phyloP scores from a whole-genome alignment of 1,140 invertebrate species.

The Arctopsyche grandis region DNA sequence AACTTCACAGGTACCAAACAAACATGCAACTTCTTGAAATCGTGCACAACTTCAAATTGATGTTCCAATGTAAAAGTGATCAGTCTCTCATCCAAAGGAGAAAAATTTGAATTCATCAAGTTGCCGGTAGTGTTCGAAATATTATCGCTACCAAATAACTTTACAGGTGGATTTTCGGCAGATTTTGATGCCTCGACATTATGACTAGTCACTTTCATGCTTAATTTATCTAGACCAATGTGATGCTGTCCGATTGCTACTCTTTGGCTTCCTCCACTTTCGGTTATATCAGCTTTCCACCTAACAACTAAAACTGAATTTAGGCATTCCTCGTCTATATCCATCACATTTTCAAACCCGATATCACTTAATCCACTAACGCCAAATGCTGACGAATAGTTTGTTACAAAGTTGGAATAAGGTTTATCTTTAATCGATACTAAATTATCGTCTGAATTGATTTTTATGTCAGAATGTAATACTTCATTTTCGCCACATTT shows the following conservation, averaged over 20 bases:
- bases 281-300: conserved; percentile 65
- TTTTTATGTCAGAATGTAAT: conserved; percentile 59
- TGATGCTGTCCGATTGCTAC: conserved; percentile 66
- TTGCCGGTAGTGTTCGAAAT: not conserved
- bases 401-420: conserved; percentile 62
- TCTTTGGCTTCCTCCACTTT: conserved; percentile 59
- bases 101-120: not conserved
- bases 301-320: conserved; percentile 66
- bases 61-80: conserved; percentile 67
- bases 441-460: conserved; percentile 49
- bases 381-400: conserved; percentile 57
- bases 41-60: conserved; percentile 63
- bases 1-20: conserved; percentile 68
- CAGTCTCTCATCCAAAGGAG: conserved; percentile 59
- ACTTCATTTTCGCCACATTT: conserved; percentile 57
- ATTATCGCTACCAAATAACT: conserved; percentile 41
- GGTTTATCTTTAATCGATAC: conserved; percentile 57
- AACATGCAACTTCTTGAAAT: conserved; percentile 64
- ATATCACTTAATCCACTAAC: conserved; percentile 56
- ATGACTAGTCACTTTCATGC: conserved; percentile 57
- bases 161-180: conserved; percentile 19
- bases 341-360: not conserved
- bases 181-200: conserved; percentile 1
- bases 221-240: conserved; percentile 64
- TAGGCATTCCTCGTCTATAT: conserved; percentile 56